A percentile compares a stretch with the other conserved stretches of the same genome.
These are phyloP conservation scores for Solea senegalensis DNA, from an alignment of 2,113 vertebrate species.

Conservation along the genomic window DNA sequence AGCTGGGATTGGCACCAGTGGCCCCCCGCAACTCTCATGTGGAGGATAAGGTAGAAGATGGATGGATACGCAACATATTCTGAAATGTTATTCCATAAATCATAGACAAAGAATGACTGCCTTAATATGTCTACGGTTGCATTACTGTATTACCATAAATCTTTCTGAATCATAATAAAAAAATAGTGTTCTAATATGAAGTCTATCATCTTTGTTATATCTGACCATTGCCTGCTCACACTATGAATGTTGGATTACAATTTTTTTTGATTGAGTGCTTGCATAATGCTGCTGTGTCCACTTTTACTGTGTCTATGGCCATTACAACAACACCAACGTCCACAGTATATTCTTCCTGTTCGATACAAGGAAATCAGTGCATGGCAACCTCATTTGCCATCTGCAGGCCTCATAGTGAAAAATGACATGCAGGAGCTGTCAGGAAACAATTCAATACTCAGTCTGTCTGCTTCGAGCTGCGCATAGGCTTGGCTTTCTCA, in stretches of 20 bases:
- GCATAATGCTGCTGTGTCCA: slow-evolving; percentile 19
- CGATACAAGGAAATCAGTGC: slow-evolving; percentile 66
- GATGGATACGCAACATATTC: neutral
- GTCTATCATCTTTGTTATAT: slow-evolving; percentile 14
- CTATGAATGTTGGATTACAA: neutral
- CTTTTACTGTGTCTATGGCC: slow-evolving; percentile 11
- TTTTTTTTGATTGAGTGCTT: slow-evolving; percentile 2
- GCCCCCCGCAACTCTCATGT: too few relatives aligned
- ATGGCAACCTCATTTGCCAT: slow-evolving; percentile 74
- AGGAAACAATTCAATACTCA: slow-evolving; percentile 64
- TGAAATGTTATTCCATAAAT: neutral
- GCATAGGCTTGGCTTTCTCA: slow-evolving; percentile 16
- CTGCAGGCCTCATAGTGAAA: slow-evolving; percentile 65
- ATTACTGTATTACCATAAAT: neutral
- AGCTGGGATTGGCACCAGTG: too few relatives aligned
- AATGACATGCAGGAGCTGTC: slow-evolving; percentile 66
- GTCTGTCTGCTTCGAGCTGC: slow-evolving; percentile 23
- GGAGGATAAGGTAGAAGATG: too few relatives aligned
- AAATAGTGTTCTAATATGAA: neutral
- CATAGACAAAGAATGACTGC: neutral
- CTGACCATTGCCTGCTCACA: neutral
- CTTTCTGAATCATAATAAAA: neutral
- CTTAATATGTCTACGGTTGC: neutral
- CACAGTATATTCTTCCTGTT: slow-evolving; percentile 34
- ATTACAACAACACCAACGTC: slow-evolving; percentile 22